These are phyloP conservation scores for Rhadina sibilatrix DNA, from an alignment of 2,113 vertebrate species.

Conservation along the genomic window DNA sequence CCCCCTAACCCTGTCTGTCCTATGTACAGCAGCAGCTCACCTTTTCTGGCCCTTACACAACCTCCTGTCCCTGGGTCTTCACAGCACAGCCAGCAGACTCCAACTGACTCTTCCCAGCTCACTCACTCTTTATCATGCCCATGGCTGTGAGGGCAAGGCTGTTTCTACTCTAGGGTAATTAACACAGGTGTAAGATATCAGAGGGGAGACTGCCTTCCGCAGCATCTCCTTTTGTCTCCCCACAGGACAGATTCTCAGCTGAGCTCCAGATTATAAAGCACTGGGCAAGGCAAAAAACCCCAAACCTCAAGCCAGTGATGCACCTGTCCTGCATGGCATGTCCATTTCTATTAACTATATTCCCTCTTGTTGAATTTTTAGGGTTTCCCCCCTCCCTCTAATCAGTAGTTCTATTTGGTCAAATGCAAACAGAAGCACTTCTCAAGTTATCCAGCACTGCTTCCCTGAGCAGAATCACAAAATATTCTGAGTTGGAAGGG, in stretches of 20 bases:
- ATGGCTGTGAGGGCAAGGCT: too few species aligned
- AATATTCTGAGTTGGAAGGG: background rate
- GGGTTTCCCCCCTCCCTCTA: background rate
- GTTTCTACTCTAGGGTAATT: too few species aligned
- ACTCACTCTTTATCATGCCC: too few species aligned
- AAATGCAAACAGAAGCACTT: background rate
- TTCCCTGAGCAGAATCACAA: background rate
- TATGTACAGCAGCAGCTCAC: too few species aligned
- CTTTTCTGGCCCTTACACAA: too few species aligned
- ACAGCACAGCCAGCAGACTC: too few species aligned
- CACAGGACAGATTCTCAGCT: background rate
- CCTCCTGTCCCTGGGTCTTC: too few species aligned
- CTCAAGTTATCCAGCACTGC: background rate
- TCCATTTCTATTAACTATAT: background rate
- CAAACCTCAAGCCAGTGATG: background rate
- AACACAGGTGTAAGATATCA: too few species aligned
- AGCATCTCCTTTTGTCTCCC: too few species aligned
- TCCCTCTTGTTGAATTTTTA: background rate
- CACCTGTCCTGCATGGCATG: rapidly evolving
- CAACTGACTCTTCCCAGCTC: too few species aligned
- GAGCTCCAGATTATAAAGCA: background rate
- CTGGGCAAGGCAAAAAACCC: background rate
- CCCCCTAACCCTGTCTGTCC: too few species aligned
- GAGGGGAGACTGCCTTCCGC: too few species aligned
- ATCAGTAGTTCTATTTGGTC: background rate